phyloP scores from a whole-genome alignment of 2,113 vertebrate species.

The Empidonax traillii region DNA sequence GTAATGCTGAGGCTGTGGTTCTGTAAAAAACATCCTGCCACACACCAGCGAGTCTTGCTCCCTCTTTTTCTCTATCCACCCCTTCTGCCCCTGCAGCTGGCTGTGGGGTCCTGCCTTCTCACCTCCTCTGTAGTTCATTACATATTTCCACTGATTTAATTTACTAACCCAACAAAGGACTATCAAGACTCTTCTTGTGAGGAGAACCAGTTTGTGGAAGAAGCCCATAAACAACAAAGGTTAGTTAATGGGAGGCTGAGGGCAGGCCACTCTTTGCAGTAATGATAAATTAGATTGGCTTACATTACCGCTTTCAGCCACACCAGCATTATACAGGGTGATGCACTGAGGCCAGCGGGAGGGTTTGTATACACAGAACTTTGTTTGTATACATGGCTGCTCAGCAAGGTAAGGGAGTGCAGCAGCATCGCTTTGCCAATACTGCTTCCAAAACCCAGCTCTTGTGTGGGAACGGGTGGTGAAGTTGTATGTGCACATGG shows the following conservation, averaged over 20 bases:
- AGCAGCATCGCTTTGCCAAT: not conserved
- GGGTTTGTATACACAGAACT: not conserved
- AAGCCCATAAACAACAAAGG: not conserved
- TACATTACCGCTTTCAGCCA: not conserved
- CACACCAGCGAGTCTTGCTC: not conserved
- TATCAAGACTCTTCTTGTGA: not conserved
- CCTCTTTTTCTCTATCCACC: not conserved
- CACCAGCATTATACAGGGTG: not conserved
- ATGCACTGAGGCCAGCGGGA: not conserved
- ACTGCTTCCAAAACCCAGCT: not conserved
- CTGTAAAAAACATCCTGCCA: not conserved
- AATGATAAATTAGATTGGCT: not conserved
- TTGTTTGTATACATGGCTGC: not conserved
- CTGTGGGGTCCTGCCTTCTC: not conserved
- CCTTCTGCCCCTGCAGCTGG: not conserved
- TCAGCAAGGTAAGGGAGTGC: not conserved
- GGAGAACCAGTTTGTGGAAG: not conserved
- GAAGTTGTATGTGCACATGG: not conserved
- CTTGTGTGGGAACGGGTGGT: not conserved
- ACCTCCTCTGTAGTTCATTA: not conserved
- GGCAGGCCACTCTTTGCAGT: not conserved
- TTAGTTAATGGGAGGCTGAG: not conserved
- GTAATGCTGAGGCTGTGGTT: not conserved
- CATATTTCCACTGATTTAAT: not conserved
- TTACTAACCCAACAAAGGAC: not conserved